phyloP scores from a whole-genome alignment of 2,888 invertebrate genomes.

The Tachina grossa region DNA sequence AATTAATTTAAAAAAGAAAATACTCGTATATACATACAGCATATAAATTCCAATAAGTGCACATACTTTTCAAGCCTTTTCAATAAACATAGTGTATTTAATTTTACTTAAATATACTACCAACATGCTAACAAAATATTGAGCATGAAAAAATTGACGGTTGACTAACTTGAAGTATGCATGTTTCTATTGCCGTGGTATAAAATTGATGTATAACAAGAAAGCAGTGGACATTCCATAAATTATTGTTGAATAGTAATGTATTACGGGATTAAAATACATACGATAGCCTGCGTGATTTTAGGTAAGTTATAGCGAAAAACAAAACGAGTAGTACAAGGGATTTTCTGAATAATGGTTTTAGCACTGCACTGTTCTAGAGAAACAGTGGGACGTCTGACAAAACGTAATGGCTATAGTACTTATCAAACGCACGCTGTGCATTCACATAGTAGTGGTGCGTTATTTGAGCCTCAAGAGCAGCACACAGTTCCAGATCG shows the following conservation, averaged over 20 bases:
- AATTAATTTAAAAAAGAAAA: not conserved
- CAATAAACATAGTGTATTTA: conserved; percentile 49
- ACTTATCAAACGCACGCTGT: conserved; percentile 73
- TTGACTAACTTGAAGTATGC: conserved; percentile 61
- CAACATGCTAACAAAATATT: conserved; percentile 69
- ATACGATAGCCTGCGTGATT: conserved; percentile 66
- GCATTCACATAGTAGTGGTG: conserved; percentile 67
- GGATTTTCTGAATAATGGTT: conserved; percentile 23
- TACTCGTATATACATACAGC: not conserved
- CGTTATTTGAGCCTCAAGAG: conserved; percentile 59
- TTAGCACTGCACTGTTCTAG: conserved; percentile 70
- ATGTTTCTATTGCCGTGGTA: conserved; percentile 54
- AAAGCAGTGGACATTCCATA: conserved; percentile 70
- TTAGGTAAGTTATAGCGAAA: conserved; percentile 64
- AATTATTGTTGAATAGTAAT: conserved; percentile 70
- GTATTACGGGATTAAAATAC: conserved; percentile 66
- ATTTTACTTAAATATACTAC: conserved; percentile 45
- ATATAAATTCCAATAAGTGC: conserved; percentile 36
- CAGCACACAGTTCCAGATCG: conserved; percentile 71
- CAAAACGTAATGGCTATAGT: conserved; percentile 79
- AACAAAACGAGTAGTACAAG: not conserved
- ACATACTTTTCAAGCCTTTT: conserved; percentile 35
- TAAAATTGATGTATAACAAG: conserved; percentile 71
- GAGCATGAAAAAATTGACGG: conserved; percentile 62
- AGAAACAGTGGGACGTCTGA: conserved; percentile 74